These are phyloP conservation scores for Dicrurus megarhynchus DNA, from an alignment of 2,113 vertebrate genomes.

Conservation along the genomic window DNA sequence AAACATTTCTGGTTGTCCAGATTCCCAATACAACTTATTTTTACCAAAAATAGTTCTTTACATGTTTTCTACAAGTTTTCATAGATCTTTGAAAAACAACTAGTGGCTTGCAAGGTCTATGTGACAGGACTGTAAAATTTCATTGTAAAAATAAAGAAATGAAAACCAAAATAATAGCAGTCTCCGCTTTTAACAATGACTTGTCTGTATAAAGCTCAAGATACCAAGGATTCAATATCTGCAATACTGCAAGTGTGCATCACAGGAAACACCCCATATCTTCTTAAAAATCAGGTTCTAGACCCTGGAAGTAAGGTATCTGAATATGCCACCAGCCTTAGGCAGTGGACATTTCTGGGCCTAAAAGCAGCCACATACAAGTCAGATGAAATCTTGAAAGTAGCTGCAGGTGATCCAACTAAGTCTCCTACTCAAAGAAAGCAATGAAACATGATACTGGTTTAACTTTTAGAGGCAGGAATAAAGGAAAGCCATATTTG, in stretches of 20 bases:
- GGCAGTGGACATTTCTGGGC: rapidly evolving
- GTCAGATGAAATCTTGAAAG: neutral
- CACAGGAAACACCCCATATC: neutral
- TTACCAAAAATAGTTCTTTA: neutral
- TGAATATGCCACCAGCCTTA: neutral
- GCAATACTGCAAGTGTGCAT: neutral
- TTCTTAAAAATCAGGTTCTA: neutral
- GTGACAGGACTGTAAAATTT: neutral
- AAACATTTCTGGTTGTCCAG: neutral
- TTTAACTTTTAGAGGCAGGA: neutral
- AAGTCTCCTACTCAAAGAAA: neutral
- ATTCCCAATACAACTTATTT: neutral
- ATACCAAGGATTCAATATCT: neutral
- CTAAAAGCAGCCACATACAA: neutral
- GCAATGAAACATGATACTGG: rapidly evolving
- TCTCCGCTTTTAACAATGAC: neutral
- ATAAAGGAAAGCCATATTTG: neutral
- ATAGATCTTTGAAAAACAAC: neutral
- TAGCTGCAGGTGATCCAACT: neutral
- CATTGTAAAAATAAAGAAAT: neutral
- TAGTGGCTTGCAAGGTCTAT: neutral
- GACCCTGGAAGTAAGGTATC: neutral
- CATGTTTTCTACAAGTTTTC: neutral
- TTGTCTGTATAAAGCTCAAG: neutral
- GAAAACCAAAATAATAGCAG: neutral